Base-by-base conservation (phyloP, 2,797 vertebrate species). In the Remorina albescens region DNA sequence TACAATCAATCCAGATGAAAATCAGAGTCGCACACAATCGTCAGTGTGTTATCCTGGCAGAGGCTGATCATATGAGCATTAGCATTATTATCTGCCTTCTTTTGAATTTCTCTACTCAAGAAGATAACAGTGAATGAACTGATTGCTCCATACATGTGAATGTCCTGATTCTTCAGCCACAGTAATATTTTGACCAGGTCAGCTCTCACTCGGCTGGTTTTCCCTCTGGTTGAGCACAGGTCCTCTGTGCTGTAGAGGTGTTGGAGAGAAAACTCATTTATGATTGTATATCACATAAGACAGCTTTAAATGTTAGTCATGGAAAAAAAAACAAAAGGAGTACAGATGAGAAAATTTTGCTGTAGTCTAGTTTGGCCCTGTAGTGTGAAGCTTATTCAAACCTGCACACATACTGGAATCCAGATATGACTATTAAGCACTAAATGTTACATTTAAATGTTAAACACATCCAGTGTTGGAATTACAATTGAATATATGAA, bases 101-200 rank as follows among this genome's bases (percentile, higher is more conserved):
- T n/a, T n/a, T n/a, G n/a, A 9, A 49, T 11, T 19, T 30, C 59
- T 58, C 12, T 63, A 8, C 41, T 49, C 7, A 8, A 23, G 39
- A 5, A 37, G 18, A 26, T 12, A 47, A 19, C 41, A 8, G 42
- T 8, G 51, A 34, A 51, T 44, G 34, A 58, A 34, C 18, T 28
- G 8, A 23, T 62, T n/a, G n/a, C n/a, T n/a, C n/a, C n/a, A n/a
- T n/a, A 37, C 32, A 30, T 57, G 67, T 58, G 37, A 21, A 56
- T 65, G 57, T 67, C 32, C 26, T 67, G 0, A 5, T n/a, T 67
- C 3, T 23, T 47, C 15, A 71, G 18, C 53, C 51, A 26, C 67
- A 51, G 67, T 67, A 53, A 70, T 34, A 36, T 50, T 65, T 71
- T 44, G n/a, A 67, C 10, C 30, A 28, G 61, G 78, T 80, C 42